Evolutionary conservation across 2,113 vertebrate species (phyloP), one percentile per base, ranked within the genome.

Genomic region (Seriola quinqueradiata): DNA sequence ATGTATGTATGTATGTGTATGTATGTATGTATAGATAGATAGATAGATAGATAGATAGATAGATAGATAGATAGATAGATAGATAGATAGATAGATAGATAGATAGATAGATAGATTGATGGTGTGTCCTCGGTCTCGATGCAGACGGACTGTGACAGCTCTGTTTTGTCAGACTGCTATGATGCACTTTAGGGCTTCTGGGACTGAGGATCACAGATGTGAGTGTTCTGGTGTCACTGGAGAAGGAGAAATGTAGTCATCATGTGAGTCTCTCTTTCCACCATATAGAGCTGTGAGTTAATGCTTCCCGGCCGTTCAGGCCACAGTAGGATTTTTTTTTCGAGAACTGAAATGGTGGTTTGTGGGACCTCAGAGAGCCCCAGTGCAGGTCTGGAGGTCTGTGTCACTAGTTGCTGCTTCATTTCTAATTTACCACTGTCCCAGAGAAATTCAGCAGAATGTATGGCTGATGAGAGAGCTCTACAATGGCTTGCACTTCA

Each of bases 371-470:
- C 83, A 44, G 85, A 81, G 69, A 87, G 68, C 64, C 48, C 65
- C 8, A 3, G 79, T 59, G 61, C 34, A 17, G 72, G 82, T 83
- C 73, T 50, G 25, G 23, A 75, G 83, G 68, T 89, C 77, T 55
- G 59, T 52, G 81, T 79, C 74, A 84, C 84, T 70, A 52, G 77
- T 82, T 57, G 59, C 82, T 52, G 79, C 89, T 81, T 90, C 87
- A 87, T 89, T 77, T 91, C 83, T 88, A 84, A 93, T 92, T 93
- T 89, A 91, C 86, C 78, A 68, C 89, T 77, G 25, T 64, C 79
- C 77, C 44, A 77, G 68, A 82, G 81, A 80, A 52, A 74, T 77
- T 77, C 79, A 57, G 64, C 78, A 61, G 75, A 73, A 89, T 83
- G 77, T 85, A 85, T 69, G 70, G 84, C 76, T 83, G 87, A 76